phyloP scores from a whole-genome alignment of 2,888 invertebrate species.

The Acheta domesticus region DNA sequence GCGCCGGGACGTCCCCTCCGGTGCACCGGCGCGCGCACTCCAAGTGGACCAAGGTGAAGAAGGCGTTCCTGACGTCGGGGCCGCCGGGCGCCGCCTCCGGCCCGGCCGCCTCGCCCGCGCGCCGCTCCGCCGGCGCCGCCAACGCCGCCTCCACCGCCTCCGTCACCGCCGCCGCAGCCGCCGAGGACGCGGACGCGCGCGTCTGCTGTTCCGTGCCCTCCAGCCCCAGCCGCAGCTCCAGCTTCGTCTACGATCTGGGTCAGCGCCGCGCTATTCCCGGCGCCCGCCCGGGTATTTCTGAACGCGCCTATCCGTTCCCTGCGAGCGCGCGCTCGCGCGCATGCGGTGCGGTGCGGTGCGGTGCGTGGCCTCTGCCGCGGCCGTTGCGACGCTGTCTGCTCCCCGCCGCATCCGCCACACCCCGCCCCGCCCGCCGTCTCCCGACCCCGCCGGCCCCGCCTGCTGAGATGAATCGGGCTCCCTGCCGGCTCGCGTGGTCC shows the following conservation, averaged over 20 bases:
- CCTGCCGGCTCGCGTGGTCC: no score
- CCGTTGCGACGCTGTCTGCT: conserved; percentile 19
- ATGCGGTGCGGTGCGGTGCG: not conserved
- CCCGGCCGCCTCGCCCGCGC: no score
- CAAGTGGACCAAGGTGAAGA: conserved; percentile 71
- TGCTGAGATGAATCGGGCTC: no score
- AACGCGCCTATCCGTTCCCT: not conserved
- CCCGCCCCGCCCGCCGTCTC: not conserved
- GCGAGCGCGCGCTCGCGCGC: not conserved
- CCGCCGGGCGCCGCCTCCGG: conserved; percentile 30
- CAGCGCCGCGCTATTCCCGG: conserved; percentile 41
- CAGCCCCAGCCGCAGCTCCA: conserved; percentile 63
- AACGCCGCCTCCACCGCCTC: no score
- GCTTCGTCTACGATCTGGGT: conserved; percentile 66
- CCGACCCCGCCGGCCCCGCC: not conserved
- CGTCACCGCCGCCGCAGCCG: not conserved
- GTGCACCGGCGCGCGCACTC: conserved; percentile 56
- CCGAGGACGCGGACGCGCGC: conserved; percentile 36
- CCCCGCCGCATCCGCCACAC: not conserved
- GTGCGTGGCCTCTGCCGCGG: not conserved
- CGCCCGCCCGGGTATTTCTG: not conserved
- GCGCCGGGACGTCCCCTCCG: conserved; percentile 42
- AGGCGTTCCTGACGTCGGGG: conserved; percentile 61
- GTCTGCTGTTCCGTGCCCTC: conserved; percentile 59
- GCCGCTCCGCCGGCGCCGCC: no score